Conservation (phyloP, 2,113 vertebrate genomes). For the Mandrillus leucophaeus region DNA sequence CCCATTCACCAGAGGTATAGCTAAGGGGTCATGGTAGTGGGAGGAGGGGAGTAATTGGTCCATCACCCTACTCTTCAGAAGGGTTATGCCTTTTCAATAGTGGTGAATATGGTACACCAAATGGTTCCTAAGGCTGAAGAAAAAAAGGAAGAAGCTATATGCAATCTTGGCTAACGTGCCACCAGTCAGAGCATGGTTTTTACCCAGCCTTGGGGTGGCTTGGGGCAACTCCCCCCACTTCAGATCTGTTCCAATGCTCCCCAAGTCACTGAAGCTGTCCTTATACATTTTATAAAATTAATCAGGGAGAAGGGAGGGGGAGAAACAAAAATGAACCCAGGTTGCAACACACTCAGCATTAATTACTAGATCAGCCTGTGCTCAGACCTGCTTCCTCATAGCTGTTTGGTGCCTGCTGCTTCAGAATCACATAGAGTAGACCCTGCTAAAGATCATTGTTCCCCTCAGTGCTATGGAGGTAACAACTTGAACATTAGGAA, state of each 20-base stretch:
- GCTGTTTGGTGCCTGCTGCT: too few relatives aligned
- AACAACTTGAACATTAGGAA: too few relatives aligned
- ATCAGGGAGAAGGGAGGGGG: too few relatives aligned
- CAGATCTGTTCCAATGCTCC: not conserved
- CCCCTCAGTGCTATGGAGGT: too few relatives aligned
- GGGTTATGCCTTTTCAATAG: not conserved
- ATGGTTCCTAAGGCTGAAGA: not conserved
- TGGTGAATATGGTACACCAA: not conserved
- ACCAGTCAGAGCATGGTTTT: not conserved
- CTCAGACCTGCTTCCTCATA: too few relatives aligned
- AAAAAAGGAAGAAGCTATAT: not conserved
- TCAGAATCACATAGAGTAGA: too few relatives aligned
- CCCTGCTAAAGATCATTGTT: too few relatives aligned
- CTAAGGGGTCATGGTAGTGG: accelerated
- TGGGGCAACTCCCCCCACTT: too few relatives aligned
- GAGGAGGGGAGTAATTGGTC: not conserved
- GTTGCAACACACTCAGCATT: too few relatives aligned
- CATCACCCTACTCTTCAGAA: not conserved
- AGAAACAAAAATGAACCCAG: too few relatives aligned
- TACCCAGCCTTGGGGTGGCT: not conserved
- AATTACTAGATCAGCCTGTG: too few relatives aligned
- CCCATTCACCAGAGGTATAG: not conserved
- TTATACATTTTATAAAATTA: too few relatives aligned
- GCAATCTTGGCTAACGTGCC: not conserved
- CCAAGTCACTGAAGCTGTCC: not conserved